Base-by-base conservation (phyloP, 1,140 invertebrate species). In the Chironomus tepperi region DNA sequence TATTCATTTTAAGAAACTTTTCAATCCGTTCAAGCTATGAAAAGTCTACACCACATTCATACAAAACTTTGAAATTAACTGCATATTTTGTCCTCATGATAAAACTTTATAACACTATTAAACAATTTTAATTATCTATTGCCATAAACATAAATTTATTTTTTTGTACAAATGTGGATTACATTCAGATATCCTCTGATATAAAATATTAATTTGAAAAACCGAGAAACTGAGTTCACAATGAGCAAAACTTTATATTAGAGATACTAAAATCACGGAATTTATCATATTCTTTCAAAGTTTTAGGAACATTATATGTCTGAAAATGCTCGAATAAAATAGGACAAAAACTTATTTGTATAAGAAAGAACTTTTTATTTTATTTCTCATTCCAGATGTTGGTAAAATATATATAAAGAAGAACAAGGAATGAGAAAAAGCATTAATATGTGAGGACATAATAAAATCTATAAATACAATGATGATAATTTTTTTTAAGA, bases 401-500 rank as follows among this genome's bases (percentile, higher is more conserved):
- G n/a, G 47, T 57, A 57, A 57, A 3, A 57, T 5, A 57, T 3
- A 47, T 3, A 18, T 8, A 19, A 2, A n/a, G 24, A 5, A 34
- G 24, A 34, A n/a, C n/a, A n/a, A n/a, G n/a, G 24, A 34, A 34
- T 1, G 64, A 70, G 16, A 70, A 34, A 34, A 34, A 5, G 24
- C 24, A 34, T 34, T 34, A 34, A 34, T 34, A 34, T 34, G 47
- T 57, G 47, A 57, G 47, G 65, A 70, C 65, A 70, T 19, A 18
- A 70, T n/a, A 57, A 57, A 10, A 57, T 57, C 47, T 7, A 57
- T 12, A 57, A 57, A 12, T 19, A 18, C 16, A 70, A 19, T 70
- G 65, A 67, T 18, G 64, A 70, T 70, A 70, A 70, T 70, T 70
- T 70, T 16, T 70, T 70, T 70, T n/a, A n/a, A 70, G 65, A 70